Conservation (phyloP, 1,140 invertebrate species). For the Drosophila pachea region DNA sequence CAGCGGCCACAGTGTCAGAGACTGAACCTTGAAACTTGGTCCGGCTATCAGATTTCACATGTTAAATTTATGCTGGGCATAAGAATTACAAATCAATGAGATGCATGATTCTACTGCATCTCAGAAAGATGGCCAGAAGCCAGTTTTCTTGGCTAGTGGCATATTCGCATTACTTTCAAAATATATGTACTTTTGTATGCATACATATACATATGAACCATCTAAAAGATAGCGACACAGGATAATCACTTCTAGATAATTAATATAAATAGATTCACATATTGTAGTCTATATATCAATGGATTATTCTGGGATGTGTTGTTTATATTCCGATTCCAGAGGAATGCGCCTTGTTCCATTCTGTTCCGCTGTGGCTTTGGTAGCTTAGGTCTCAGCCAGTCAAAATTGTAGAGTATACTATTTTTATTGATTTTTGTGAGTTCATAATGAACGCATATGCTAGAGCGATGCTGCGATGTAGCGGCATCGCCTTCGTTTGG, state of each 20-base stretch:
- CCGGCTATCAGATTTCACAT: constrained; percentile 73
- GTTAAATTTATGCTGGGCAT: constrained; percentile 68
- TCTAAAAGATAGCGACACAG: neutral
- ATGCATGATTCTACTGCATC: constrained; percentile 52
- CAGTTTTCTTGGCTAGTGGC: neutral
- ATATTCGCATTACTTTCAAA: neutral
- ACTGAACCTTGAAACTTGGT: constrained; percentile 28
- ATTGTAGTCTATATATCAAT: constrained; percentile 20
- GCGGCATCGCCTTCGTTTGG: constrained; percentile 4
- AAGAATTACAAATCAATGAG: constrained; percentile 76
- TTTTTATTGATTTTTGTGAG: constrained; percentile 68
- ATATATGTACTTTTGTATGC: too few relatives aligned
- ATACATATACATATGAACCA: too few relatives aligned
- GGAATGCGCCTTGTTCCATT: constrained; percentile 56
- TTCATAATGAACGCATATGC: constrained; percentile 56
- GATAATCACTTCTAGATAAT: constrained; percentile 60
- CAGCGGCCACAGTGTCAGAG: neutral
- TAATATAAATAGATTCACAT: constrained; percentile 39
- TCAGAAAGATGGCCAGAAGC: constrained; percentile 54
- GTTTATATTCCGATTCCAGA: constrained; percentile 34
- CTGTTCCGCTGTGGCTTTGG: constrained; percentile 8
- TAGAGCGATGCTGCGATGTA: constrained; percentile 11
- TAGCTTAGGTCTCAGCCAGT: constrained; percentile 7
- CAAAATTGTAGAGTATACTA: constrained; percentile 34
- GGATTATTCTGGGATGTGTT: constrained; percentile 42